These are phyloP conservation scores for Sinocyclocheilus maitianheensis DNA, from an alignment of 2,113 vertebrate genomes.

Conservation along the genomic window DNA sequence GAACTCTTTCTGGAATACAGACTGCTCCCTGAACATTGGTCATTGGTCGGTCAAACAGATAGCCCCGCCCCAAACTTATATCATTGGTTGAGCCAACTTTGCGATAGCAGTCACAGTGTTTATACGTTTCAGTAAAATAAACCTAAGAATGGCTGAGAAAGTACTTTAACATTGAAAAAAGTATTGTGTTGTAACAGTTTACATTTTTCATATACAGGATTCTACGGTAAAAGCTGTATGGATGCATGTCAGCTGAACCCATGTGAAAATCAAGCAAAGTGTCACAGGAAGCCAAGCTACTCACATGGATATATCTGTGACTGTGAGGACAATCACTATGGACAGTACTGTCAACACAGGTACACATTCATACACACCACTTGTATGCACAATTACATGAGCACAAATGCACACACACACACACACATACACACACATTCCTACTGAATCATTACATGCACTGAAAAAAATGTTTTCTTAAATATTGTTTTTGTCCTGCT, in stretches of 20 bases:
- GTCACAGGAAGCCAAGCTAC: constrained; percentile 83
- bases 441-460: neutral
- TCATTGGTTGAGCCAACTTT: neutral
- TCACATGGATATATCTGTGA: constrained; percentile 91
- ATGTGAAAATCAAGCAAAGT: constrained; percentile 92
- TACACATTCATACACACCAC: constrained; percentile 61
- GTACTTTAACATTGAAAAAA: neutral
- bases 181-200: neutral
- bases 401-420: constrained; percentile 30
- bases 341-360: constrained; percentile 97
- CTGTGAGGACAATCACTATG: constrained; percentile 88
- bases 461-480: neutral
- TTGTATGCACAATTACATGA: neutral
- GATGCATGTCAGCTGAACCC: constrained; percentile 93
- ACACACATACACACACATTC: constrained; percentile 29
- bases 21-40: neutral
- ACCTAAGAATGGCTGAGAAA: neutral
- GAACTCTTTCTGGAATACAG: neutral
- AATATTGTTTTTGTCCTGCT: neutral
- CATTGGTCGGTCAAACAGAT: neutral
- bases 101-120: neutral
- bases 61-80: neutral
- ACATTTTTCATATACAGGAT: constrained; percentile 74
- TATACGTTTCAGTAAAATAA: neutral
- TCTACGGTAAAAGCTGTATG: constrained; percentile 87